Base-by-base conservation (phyloP, 1,140 invertebrate genomes). In the Trichomalopsis sarcophagae region DNA sequence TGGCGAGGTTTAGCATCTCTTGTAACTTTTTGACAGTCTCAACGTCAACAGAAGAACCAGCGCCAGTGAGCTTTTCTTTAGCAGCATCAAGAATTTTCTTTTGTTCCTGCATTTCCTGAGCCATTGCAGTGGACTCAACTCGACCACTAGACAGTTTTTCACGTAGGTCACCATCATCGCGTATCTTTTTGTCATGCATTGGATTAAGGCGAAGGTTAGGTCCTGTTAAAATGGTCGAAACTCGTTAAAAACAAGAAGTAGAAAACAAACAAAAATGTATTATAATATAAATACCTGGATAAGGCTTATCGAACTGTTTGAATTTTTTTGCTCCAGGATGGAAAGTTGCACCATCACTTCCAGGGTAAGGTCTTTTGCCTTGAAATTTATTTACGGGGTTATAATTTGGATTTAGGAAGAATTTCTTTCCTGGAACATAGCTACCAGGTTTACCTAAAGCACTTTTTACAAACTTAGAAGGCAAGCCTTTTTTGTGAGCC, bases 1-100 rank as follows among this genome's bases (percentile, higher is more conserved):
- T 86, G 13, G 92, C 93, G 76, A 91, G 88, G 71, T 91, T 92
- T 23, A 93, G 84, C 87, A 93, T 92, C 44, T 89, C 90, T 73
- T 93, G 90, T 11, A 93, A 47, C 74, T 93, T 89, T 82, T 92
- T 92, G 0, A 91, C 92, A 0, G 92, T 92, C 27, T 88, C 89
- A 0, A 87, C 85, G 23, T 93, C 90, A 7, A 92, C 88, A 3
- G 79, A 87, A 0, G 86, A 81, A 13, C 86, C 84, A 13, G 89
- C 88, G 13, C 89, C 88, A 23, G 85, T 89, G 7, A 93, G 78
- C 40, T 92, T 91, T 47, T 91, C 90, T 82, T 92, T 91, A 0
- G 91, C 91, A 74, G 90, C 88, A 79, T 92, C 91, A 2, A 93
- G 83, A n/a, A 91, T 85, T n/a, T 88, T 87, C 10, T 91, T 91